Percentiles rank a stretch among this genome's conserved stretches.
Conservation (phyloP, 2,888 invertebrate genomes). For the Phlogophora meticulosa region DNA sequence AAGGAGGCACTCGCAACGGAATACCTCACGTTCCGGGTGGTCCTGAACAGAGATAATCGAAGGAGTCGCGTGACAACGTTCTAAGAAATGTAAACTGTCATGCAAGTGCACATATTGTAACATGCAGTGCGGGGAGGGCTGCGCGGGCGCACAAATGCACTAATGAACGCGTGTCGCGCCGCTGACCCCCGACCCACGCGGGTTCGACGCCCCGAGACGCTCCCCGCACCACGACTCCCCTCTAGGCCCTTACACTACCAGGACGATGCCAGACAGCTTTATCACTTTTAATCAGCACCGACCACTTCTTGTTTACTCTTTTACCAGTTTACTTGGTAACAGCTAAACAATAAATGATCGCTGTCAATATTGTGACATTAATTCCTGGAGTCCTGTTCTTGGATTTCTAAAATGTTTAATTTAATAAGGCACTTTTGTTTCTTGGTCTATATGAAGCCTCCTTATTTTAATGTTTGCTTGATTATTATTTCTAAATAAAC, state of each 20-base stretch:
- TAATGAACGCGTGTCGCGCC: constrained; percentile 88
- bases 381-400: constrained; percentile 64
- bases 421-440: neutral
- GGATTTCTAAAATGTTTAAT: constrained; percentile 45
- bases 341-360: constrained; percentile 40
- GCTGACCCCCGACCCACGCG: constrained; percentile 90
- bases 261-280: constrained; percentile 79
- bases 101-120: constrained; percentile 56
- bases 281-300: constrained; percentile 78
- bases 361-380: constrained; percentile 55
- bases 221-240: constrained; percentile 64
- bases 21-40: constrained; percentile 34
- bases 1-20: constrained; percentile 5
- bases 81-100: constrained; percentile 45
- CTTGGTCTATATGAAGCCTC: neutral
- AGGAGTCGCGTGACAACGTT: constrained; percentile 33
- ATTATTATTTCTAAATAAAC: neutral
- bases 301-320: constrained; percentile 77
- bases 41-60: constrained; percentile 40
- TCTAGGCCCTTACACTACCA: constrained; percentile 70
- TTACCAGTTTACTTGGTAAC: constrained; percentile 50
- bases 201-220: constrained; percentile 84
- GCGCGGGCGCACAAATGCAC: constrained; percentile 81
- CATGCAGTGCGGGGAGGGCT: constrained; percentile 56
- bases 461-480: neutral